Conservation (phyloP, 2,113 vertebrate species). For the Epinephelus moara region DNA sequence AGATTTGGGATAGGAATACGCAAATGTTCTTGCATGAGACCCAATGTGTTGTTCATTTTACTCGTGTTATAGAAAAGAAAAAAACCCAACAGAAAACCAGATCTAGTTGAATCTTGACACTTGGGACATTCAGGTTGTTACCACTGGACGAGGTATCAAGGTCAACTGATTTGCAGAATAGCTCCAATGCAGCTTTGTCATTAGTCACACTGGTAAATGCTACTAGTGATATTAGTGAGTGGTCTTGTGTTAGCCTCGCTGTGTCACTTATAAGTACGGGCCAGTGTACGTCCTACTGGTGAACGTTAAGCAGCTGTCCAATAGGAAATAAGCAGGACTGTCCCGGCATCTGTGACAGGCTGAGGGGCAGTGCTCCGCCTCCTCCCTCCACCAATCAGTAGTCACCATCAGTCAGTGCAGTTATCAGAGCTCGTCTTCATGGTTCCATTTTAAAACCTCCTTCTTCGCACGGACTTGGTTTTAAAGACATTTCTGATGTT, state of each 20-base stretch:
- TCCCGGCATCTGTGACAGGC: neutral
- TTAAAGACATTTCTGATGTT: slow-evolving; percentile 25
- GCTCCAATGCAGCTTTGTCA: neutral
- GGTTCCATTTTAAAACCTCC: slow-evolving; percentile 20
- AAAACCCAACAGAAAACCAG: neutral
- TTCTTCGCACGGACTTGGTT: slow-evolving; percentile 21
- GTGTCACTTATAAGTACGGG: neutral
- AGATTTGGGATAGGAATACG: neutral
- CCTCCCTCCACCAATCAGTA: slow-evolving; percentile 32
- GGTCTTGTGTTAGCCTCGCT: neutral
- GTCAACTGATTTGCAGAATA: neutral
- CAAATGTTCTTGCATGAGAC: neutral
- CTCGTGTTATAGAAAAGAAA: neutral
- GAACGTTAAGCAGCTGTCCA: neutral
- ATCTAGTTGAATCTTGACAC: neutral
- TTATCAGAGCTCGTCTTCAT: slow-evolving; percentile 46
- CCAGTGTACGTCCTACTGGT: slow-evolving; percentile 1
- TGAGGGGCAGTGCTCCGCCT: neutral
- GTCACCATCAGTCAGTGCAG: slow-evolving; percentile 60
- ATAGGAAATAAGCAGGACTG: neutral
- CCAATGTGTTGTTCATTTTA: neutral
- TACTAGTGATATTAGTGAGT: neutral
- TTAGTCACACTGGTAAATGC: slow-evolving; percentile 12
- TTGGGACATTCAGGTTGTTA: neutral
- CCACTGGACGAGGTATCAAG: neutral